These are phyloP conservation scores for Eupithecia pulchellata DNA, from an alignment of 2,888 invertebrate species.

Conservation along the genomic window DNA sequence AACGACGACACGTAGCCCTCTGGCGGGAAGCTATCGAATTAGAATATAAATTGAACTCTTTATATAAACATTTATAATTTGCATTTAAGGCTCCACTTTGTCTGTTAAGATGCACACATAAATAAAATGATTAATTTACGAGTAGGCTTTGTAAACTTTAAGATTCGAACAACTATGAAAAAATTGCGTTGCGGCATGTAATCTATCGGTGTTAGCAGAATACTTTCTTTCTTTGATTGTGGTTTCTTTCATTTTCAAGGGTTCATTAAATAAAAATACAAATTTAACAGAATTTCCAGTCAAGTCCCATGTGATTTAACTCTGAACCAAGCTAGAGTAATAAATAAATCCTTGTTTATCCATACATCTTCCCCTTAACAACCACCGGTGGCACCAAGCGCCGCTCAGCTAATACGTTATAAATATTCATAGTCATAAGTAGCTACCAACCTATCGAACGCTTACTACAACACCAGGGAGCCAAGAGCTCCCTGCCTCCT, in stretches of 20 bases:
- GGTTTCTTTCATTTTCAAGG: not conserved
- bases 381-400: conserved; percentile 66
- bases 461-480: conserved; percentile 62
- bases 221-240: too few relatives aligned
- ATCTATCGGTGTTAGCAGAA: too few relatives aligned
- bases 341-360: conserved; percentile 38
- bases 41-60: conserved; percentile 83
- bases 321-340: not conserved
- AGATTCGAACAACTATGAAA: too few relatives aligned
- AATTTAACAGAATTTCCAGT: not conserved
- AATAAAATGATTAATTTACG: not conserved
- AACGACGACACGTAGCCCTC: conserved; percentile 63
- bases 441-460: conserved; percentile 78
- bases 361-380: conserved; percentile 61
- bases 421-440: conserved; percentile 84
- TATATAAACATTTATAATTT: conserved; percentile 81
- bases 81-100: conserved; percentile 66
- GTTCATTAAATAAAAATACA: not conserved
- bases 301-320: not conserved
- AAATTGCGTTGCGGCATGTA: too few relatives aligned
- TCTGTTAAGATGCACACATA: not conserved
- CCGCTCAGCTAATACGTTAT: conserved; percentile 80
- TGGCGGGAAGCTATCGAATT: conserved; percentile 72
- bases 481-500: conserved; percentile 48
- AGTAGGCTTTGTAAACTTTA: not conserved